Base-by-base conservation (phyloP, 2,888 invertebrate species). In the Drymonia ruficornis region DNA sequence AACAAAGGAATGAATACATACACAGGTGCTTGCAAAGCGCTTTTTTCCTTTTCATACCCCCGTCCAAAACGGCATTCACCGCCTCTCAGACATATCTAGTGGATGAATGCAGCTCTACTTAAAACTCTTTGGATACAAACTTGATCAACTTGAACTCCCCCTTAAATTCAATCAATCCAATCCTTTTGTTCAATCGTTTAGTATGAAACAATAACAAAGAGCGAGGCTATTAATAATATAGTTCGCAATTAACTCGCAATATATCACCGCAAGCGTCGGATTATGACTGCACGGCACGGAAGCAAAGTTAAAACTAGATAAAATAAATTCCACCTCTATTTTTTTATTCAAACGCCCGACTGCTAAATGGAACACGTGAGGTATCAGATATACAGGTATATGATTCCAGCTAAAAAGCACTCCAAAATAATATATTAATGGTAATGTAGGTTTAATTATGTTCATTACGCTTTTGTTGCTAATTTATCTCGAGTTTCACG, bases 1-100 rank as follows among this genome's bases (percentile, higher is more conserved):
- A 83, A 89, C 86, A 89, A 89, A 86, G 74, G 78, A 65, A 71
- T 81, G 84, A 80, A 84, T 80, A 79, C 75, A 76, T 71, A 70
- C 70, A 77, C 81, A 78, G 78, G 76, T 80, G 78, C 78, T 78
- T 71, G 73, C 76, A 67, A 74, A 81, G 77, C 74, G 70, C 81
- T 81, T 82, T 81, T 79, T 79, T 72, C 74, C 77, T 74, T 80
- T 83, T 84, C 74, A 82, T 73, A 71, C 67, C 72, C 56, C 65
- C 76, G 79, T 74, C 74, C 61, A 82, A 84, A 86, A 85, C 66
- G 76, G 76, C 81, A 84, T 83, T 83, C 84, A 76, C 68, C 63
- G 72, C 67, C 74, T 71, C 79, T 78, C 72, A 80, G 70, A 75
- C 71, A 74, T 78, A 76, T 74, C 74, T 71, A 65, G 65, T 70